phyloP scores from a whole-genome alignment of 2,888 invertebrate genomes.

The Thecocarcelia acutangulata region DNA sequence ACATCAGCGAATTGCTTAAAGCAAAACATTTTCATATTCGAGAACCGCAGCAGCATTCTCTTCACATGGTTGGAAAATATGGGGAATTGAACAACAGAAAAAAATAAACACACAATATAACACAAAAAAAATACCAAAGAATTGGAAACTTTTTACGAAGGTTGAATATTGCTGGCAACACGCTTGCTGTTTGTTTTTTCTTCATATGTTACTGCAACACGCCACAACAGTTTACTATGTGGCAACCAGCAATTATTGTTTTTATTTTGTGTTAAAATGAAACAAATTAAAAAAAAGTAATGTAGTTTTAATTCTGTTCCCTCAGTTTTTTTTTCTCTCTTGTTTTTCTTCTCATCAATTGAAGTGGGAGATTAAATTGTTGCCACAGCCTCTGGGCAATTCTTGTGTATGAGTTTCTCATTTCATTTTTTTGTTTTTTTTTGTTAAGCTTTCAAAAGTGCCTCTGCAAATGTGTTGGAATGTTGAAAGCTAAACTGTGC shows the following conservation, averaged over 20 bases:
- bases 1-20: conserved; percentile 29
- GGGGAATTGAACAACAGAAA: neutral
- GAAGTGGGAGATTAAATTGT: conserved; percentile 49
- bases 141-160: conserved; percentile 44
- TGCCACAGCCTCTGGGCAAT: conserved; percentile 45
- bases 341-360: conserved; percentile 28
- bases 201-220: conserved; percentile 35
- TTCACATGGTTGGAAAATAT: conserved; percentile 4
- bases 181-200: conserved; percentile 21
- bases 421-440: neutral
- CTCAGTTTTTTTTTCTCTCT: neutral
- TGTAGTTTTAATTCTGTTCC: conserved; percentile 49
- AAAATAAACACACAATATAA: conserved; percentile 6
- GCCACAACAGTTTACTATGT: conserved; percentile 61
- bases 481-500: conserved; percentile 27
- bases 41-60: conserved; percentile 31
- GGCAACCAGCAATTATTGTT: conserved; percentile 50
- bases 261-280: conserved; percentile 53
- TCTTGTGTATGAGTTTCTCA: neutral
- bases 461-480: neutral
- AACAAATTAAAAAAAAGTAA: conserved; percentile 37
- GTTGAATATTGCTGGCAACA: conserved; percentile 29
- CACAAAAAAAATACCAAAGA: conserved; percentile 10
- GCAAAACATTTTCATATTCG: conserved; percentile 28
- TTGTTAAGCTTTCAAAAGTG: neutral